Evolutionary conservation across 2,888 invertebrate genomes (phyloP).

Genomic region (Polyommatus iphigenia): DNA sequence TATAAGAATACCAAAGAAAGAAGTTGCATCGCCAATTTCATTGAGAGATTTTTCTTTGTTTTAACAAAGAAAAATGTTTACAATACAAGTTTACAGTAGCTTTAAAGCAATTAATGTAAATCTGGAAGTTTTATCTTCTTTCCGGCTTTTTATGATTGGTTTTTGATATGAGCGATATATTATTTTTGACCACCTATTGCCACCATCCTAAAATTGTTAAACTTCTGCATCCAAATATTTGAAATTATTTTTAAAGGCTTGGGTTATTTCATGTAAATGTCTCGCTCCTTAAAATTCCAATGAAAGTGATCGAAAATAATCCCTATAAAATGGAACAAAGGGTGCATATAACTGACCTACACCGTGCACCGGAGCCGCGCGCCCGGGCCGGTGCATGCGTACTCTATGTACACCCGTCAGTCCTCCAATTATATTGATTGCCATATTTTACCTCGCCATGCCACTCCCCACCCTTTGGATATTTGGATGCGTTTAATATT

Average conservation of each 20-base stretch:
- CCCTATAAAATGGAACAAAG: background rate
- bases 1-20: background rate
- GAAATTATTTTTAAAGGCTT: background rate
- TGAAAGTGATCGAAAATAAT: background rate
- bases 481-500: background rate
- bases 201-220: background rate
- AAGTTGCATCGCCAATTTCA: background rate
- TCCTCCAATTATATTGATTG: conserved; percentile 54
- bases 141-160: background rate
- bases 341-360: conserved; percentile 64
- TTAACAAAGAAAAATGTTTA: background rate
- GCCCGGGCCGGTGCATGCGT: conserved; percentile 60
- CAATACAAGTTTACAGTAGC: no score
- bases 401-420: conserved; percentile 49
- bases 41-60: background rate
- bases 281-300: background rate
- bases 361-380: conserved; percentile 50
- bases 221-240: background rate
- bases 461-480: conserved; percentile 15
- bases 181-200: no score
- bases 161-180: background rate
- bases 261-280: background rate
- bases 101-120: background rate
- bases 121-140: background rate
- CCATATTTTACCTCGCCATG: conserved; percentile 38